Conservation (phyloP, 2,113 vertebrate genomes). For the Otolemur garnettii region DNA sequence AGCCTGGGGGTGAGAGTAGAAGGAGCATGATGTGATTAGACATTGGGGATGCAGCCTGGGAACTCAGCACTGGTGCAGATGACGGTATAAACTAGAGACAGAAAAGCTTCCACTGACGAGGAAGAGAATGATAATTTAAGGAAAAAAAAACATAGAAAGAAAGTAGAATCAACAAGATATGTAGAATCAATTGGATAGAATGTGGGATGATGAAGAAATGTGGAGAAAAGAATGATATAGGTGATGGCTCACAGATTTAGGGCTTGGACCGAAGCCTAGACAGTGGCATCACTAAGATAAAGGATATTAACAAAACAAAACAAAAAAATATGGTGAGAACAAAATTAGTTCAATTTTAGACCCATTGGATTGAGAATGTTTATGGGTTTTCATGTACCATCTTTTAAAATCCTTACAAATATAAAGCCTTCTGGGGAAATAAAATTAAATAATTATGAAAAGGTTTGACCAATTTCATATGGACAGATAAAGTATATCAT, state of each 20-base stretch:
- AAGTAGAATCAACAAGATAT: not conserved
- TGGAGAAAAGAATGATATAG: not conserved
- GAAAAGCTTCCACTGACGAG: not conserved
- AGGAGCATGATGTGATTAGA: not conserved
- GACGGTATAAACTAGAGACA: not conserved
- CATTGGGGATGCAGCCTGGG: not conserved
- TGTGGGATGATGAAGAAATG: not conserved
- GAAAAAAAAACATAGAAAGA: not conserved
- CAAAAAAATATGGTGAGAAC: not conserved
- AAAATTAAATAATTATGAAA: not conserved
- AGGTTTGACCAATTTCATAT: not conserved
- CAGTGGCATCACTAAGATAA: not conserved
- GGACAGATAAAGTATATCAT: not conserved
- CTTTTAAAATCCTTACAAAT: not conserved
- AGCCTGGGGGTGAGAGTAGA: not conserved
- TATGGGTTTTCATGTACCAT: not conserved
- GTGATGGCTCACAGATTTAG: not conserved
- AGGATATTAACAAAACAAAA: not conserved
- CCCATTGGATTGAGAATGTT: not conserved
- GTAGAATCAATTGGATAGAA: conserved; percentile 14
- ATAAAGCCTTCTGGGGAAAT: not conserved
- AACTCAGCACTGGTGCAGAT: not conserved
- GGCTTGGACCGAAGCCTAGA: not conserved
- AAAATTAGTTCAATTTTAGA: conserved; percentile 39
- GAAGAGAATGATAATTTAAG: not conserved